Percentiles rank a stretch among this genome's conserved stretches.
Evolutionary conservation across 2,888 invertebrate species (phyloP).

Genomic region (Brassicogethes aeneus): DNA sequence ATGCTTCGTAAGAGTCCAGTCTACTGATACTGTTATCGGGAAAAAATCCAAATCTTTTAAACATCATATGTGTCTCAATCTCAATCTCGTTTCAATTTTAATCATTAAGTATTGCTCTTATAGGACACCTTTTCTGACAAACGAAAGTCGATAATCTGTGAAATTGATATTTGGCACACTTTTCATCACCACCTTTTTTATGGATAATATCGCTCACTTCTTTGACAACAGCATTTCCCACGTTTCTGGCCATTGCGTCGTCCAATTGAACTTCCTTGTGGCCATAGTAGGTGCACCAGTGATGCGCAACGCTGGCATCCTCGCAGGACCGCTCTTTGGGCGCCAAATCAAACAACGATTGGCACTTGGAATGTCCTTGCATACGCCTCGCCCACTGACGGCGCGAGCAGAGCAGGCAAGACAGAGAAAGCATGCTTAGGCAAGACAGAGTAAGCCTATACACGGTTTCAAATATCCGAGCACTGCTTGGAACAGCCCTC

Average conservation of each 20-base stretch:
- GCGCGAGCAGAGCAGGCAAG: no score
- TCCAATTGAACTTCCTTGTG: slow-evolving; percentile 42
- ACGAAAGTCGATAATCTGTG: slow-evolving; percentile 25
- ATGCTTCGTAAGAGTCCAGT: slow-evolving; percentile 45
- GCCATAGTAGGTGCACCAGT: slow-evolving; percentile 71
- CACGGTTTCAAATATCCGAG: no score
- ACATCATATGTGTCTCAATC: slow-evolving; percentile 61
- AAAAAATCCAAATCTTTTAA: slow-evolving; percentile 34
- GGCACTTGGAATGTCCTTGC: no score
- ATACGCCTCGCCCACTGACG: no score
- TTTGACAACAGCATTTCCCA: slow-evolving; percentile 43
- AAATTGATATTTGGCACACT: slow-evolving; percentile 32
- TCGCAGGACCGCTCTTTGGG: slow-evolving; percentile 53
- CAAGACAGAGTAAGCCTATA: no score
- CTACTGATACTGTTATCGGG: slow-evolving; percentile 54
- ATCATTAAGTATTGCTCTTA: slow-evolving; percentile 46
- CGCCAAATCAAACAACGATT: slow-evolving; percentile 51
- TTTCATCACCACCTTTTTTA: slow-evolving; percentile 27
- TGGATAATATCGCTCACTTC: slow-evolving; percentile 19
- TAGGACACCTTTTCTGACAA: slow-evolving; percentile 25
- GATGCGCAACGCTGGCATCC: slow-evolving; percentile 56
- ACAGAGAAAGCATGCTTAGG: no score
- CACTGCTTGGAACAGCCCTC: slow-evolving; percentile 52
- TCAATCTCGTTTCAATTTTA: slow-evolving; percentile 59
- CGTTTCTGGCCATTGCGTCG: slow-evolving; percentile 44